Conservation (phyloP, 2,888 invertebrate species). For the Lepidocyrtoides sp. region DNA sequence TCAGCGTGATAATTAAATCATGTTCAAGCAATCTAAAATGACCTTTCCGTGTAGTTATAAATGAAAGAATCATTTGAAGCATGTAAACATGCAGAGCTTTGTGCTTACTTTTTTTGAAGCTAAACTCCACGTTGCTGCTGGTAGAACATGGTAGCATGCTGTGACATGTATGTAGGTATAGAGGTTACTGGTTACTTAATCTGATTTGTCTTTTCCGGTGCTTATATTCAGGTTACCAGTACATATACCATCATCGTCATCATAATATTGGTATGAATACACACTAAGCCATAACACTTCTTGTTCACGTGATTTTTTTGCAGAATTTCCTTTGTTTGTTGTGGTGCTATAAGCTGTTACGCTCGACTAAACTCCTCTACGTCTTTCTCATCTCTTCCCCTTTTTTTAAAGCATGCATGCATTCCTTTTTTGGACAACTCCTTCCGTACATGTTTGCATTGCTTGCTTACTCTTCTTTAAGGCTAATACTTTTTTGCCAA, state of each 20-base stretch:
- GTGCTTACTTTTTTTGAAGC: no score
- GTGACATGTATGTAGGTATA: background rate
- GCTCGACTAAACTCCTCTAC: background rate
- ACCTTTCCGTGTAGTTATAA: no score
- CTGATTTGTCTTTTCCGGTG: background rate
- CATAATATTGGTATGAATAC: no score
- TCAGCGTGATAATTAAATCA: no score
- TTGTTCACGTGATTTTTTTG: background rate
- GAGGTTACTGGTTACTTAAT: background rate
- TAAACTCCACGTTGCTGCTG: no score
- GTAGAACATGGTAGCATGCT: no score
- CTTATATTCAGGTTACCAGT: background rate
- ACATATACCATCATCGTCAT: background rate
- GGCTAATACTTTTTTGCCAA: background rate
- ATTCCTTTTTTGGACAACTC: background rate
- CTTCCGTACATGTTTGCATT: background rate
- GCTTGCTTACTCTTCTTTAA: background rate
- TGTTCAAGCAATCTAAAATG: no score
- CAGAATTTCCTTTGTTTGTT: slow-evolving; percentile 4
- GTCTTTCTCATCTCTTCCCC: background rate
- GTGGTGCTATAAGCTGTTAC: slow-evolving; percentile 1
- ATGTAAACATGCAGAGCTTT: no score
- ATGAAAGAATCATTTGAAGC: no score
- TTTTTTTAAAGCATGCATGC: background rate
- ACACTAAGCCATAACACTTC: no score